Evolutionary conservation across 2,113 vertebrate genomes (phyloP).

Genomic region (Phoenicopterus ruber): DNA sequence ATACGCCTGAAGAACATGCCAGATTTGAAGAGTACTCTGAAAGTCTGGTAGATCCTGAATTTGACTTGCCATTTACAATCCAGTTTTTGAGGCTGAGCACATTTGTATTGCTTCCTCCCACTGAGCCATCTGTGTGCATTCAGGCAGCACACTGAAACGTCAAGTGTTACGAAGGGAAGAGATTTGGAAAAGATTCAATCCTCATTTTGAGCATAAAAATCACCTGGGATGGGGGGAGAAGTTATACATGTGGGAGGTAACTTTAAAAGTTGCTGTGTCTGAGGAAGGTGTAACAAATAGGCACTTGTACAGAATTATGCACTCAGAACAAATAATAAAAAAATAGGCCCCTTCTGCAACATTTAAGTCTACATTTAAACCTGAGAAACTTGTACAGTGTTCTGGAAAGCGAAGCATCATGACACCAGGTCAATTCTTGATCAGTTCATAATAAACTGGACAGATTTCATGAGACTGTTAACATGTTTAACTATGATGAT

Average conservation of each 20-base stretch:
- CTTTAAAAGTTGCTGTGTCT: not conserved
- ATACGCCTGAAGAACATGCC: not conserved
- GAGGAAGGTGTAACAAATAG: not conserved
- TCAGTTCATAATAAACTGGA: not conserved
- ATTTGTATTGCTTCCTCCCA: constrained; percentile 43
- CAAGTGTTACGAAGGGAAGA: not conserved
- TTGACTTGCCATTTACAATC: constrained; percentile 19
- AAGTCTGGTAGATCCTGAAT: not conserved
- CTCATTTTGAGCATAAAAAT: not conserved
- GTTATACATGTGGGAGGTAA: not conserved
- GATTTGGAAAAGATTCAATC: not conserved
- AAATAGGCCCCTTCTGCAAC: not conserved
- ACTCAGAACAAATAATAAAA: not conserved
- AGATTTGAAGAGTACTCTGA: not conserved
- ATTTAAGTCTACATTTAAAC: not conserved
- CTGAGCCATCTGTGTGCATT: constrained; percentile 49
- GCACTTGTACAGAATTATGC: not conserved
- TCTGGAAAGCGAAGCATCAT: not conserved
- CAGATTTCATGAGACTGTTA: not conserved
- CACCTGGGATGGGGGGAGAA: not conserved
- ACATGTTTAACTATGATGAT: not conserved
- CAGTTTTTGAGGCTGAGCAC: not conserved
- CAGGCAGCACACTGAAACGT: not conserved
- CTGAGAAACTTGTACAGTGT: not conserved
- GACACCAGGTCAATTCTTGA: not conserved